Base-by-base conservation (phyloP, 1,140 invertebrate genomes). In the Drosophila orena region DNA sequence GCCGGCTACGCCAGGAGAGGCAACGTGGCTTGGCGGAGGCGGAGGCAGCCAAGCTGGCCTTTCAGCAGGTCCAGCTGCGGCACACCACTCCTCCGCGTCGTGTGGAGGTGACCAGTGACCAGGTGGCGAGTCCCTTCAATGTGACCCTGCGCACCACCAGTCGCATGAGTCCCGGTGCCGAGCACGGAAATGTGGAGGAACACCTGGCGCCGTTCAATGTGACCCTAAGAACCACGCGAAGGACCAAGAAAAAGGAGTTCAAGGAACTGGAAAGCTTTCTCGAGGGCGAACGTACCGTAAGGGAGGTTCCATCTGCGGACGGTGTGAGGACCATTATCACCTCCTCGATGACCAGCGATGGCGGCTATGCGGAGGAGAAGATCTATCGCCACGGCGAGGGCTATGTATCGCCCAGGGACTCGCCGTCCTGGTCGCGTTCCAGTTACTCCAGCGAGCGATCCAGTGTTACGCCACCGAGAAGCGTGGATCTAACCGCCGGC, bases 121-220 rank as follows among this genome's bases (percentile, higher is more conserved):
- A 91, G 20, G 61, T 52, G 17, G 50, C 89, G 17, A 88, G 79
- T 44, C 90, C 90, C 0, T 91, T 91, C 11, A 91, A 91, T 60
- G 90, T 91, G 1, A 91, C 90, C 3, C 62, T 91, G 3, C 85
- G 86, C 49, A 81, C 90, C 30, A 91, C 90, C 14, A 91, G 90
- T 24, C 72, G 72, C 0, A 54, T 91, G 43, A 81, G 79, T 53
- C 77, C 81, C 1, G 86, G 81, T 2, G 70, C 73, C 5, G 92
- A 92, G 7, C 93, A 93, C 1, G 94, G 93, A 62, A 94, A 95
- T 83, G 94, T 95, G 54, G 96, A 85, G 94, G 94, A 89, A 94
- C 96, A 77, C 94, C 93, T 14, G 93, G 96, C 54, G 93, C 94
- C 62, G 47, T 94, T 42, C 77, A 92, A 92, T 66, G 91, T 92